Conservation (phyloP, 1,140 invertebrate species). For the Pantala flavescens region DNA sequence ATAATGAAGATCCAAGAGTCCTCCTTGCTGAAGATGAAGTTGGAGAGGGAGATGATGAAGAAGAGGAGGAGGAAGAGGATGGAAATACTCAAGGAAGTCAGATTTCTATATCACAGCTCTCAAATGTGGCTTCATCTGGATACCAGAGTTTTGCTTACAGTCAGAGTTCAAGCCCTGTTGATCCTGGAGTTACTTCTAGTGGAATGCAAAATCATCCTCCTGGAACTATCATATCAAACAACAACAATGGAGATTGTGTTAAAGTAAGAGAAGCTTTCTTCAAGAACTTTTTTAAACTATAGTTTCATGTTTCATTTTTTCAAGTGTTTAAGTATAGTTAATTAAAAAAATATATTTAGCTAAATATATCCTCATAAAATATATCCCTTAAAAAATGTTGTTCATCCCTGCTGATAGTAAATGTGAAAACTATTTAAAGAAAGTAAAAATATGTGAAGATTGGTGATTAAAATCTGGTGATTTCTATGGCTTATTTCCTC, state of each 20-base stretch:
- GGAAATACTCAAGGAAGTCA: slow-evolving; percentile 47
- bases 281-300: too few relatives aligned
- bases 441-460: too few relatives aligned
- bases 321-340: too few relatives aligned
- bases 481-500: too few relatives aligned
- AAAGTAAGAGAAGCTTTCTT: not conserved
- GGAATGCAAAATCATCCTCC: slow-evolving; percentile 28
- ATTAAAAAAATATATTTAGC: too few relatives aligned
- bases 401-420: too few relatives aligned
- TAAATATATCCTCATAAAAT: too few relatives aligned
- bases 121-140: slow-evolving; percentile 74
- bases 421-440: too few relatives aligned
- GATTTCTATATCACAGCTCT: slow-evolving; percentile 67
- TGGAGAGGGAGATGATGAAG: not conserved
- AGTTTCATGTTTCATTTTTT: too few relatives aligned
- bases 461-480: too few relatives aligned
- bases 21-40: not conserved
- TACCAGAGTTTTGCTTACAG: slow-evolving; percentile 87
- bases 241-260: slow-evolving; percentile 19
- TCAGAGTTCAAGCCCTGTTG: slow-evolving; percentile 80
- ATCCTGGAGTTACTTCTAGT: slow-evolving; percentile 45
- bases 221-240: slow-evolving; percentile 19
- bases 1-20: not conserved
- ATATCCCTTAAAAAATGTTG: too few relatives aligned
- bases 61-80: not conserved